Evolutionary conservation across 2,797 vertebrate species (phyloP).

Genomic region (Chaetophractus vellerosus): DNA sequence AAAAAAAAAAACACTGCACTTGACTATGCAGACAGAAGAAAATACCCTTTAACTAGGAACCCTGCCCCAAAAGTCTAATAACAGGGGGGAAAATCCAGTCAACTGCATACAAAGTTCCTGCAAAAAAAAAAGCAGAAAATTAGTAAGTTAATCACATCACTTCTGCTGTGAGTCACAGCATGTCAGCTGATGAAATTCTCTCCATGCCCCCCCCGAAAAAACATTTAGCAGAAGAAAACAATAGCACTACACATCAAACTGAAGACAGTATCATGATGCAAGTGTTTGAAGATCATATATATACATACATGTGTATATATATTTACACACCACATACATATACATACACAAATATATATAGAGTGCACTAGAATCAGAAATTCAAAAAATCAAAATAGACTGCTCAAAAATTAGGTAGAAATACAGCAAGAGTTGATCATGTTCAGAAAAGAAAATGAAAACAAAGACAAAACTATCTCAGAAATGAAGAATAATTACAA

Average conservation of each 20-base stretch:
- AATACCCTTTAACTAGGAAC: background rate
- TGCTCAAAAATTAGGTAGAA: background rate
- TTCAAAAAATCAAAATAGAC: background rate
- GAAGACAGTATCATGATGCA: background rate
- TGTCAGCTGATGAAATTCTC: background rate
- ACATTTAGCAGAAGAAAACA: background rate
- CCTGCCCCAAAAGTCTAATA: background rate
- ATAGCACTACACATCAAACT: background rate
- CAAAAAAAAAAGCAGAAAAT: conserved; percentile 6
- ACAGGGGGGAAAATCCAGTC: background rate
- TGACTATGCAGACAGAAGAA: background rate
- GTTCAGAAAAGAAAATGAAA: conserved; percentile 38
- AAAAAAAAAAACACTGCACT: background rate
- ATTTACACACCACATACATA: too few species aligned
- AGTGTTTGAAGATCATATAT: background rate
- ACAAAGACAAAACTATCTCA: background rate
- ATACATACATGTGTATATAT: background rate
- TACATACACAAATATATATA: background rate
- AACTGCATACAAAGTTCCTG: background rate
- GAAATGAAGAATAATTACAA: conserved; percentile 1
- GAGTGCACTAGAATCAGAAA: background rate
- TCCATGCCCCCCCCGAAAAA: background rate
- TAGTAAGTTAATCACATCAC: background rate
- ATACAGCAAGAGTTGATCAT: background rate
- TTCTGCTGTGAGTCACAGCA: background rate